Evolutionary conservation across 2,113 vertebrate species (phyloP).

Genomic region (Ammospiza nelsoni): DNA sequence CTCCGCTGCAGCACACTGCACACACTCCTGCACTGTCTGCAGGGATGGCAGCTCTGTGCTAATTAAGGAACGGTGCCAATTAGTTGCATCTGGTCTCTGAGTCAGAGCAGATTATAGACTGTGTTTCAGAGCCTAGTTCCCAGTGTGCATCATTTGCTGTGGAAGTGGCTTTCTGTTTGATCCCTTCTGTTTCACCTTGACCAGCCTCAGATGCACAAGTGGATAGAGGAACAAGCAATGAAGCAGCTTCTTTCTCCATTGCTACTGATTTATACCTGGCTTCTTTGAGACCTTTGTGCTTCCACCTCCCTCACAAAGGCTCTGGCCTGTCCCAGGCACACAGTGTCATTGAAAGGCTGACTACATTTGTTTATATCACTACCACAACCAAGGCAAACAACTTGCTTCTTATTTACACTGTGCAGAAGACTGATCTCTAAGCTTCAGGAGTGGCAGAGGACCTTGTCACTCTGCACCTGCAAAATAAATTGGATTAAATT

Average conservation of each 20-base stretch:
- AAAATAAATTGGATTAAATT: slow-evolving; percentile 57
- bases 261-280: background rate
- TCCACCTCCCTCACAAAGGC: background rate
- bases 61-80: background rate
- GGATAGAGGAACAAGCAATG: background rate
- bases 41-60: background rate
- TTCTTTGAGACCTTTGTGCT: background rate
- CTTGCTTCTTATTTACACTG: slow-evolving; percentile 57
- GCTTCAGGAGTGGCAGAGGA: slow-evolving; percentile 40
- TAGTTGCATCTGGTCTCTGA: background rate
- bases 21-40: accelerated
- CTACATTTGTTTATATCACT: slow-evolving; percentile 33
- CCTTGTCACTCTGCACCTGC: slow-evolving; percentile 38
- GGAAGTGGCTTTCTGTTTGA: background rate
- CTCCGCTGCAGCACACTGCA: accelerated
- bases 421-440: slow-evolving; percentile 49
- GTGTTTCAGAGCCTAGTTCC: background rate
- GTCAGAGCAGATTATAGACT: background rate
- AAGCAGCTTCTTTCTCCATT: background rate
- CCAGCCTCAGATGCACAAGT: background rate
- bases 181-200: background rate
- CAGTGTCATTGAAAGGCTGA: background rate
- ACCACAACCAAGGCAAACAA: slow-evolving; percentile 45
- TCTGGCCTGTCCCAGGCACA: background rate
- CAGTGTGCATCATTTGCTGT: background rate